Conservation (phyloP, 2,113 vertebrate species). For the Triplophysa tibetana region DNA sequence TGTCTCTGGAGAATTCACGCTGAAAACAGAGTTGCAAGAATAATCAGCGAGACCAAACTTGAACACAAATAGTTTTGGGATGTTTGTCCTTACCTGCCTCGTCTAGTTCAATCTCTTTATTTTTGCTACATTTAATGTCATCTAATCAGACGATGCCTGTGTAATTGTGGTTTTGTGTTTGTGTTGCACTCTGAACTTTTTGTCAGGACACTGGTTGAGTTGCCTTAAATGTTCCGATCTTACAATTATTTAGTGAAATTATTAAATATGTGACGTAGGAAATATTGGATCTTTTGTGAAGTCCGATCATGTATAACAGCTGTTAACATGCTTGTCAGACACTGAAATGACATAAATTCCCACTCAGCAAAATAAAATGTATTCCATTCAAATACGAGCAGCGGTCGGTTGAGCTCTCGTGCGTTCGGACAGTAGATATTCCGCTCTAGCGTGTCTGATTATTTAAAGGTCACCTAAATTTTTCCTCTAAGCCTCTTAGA, state of each 20-base stretch:
- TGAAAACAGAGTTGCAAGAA: constrained; percentile 39
- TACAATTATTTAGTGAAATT: not conserved
- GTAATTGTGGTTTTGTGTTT: not conserved
- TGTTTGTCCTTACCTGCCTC: not conserved
- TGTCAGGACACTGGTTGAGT: not conserved
- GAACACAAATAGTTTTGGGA: not conserved
- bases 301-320: constrained; percentile 12
- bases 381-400: constrained; percentile 55
- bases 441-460: constrained; percentile 66
- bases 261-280: not conserved
- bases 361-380: constrained; percentile 37
- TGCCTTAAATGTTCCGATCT: constrained; percentile 7
- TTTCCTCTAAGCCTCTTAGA: constrained; percentile 77
- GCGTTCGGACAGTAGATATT: constrained; percentile 57
- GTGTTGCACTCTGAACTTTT: not conserved
- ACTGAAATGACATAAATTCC: constrained; percentile 34
- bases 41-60: constrained; percentile 19
- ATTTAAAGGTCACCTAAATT: constrained; percentile 75
- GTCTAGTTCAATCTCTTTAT: not conserved
- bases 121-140: not conserved
- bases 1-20: constrained; percentile 41
- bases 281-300: not conserved
- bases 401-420: constrained; percentile 62
- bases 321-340: constrained; percentile 13
- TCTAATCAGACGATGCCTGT: not conserved